Evolutionary conservation across 2,888 invertebrate species (phyloP), one percentile per base, ranked within the genome.

Genomic region (Euzetes globulus): DNA sequence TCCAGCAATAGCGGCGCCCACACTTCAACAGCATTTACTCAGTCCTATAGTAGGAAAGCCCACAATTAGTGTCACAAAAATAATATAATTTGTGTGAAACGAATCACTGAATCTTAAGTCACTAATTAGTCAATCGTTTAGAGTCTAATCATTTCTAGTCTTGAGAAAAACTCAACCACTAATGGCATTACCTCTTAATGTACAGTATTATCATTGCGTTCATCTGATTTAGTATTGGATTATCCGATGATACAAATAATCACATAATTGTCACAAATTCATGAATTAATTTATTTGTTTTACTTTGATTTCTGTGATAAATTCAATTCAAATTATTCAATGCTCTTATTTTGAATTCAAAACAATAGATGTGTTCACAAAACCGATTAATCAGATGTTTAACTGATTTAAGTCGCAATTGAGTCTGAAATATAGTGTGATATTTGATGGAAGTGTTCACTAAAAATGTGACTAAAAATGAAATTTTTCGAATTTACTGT

Each of bases 11-110:
- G 58, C 72, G 22, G 75, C 75, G 47, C 75, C 75, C 6, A 75
- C 75, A 45, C 27, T 75, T 7, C 75, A 75, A 27, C 75, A 75
- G 65, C 75, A 75, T 29, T 45, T 75, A 41, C 73, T 75, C 45
- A 75, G 73, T 73, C 75, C 75, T 37, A 65, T 75, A 5, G 58
- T 75, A 17, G 65, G 71, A 50, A 52, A 52, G 50, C 15, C 71
- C 9, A n/a, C 65, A 9, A 65, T 65, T n/a, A 65, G 65, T 65
- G 65, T 65, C n/a, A 41, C 65, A n/a, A 65, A 65, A 65, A 65
- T 65, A 37, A 3, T 65, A 11, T 65, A 65, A 65, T 22, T 27
- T 15, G 9, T 47, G 7, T 29, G 15, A n/a, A n/a, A n/a, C n/a
- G n/a, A 19, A 29, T 37, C 37, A 27, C 11, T 37, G 25, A 37